Evolutionary conservation across 1,140 invertebrate genomes (phyloP), one percentile per base, ranked within the genome.

Genomic region (Aphelenchoides avenae): DNA sequence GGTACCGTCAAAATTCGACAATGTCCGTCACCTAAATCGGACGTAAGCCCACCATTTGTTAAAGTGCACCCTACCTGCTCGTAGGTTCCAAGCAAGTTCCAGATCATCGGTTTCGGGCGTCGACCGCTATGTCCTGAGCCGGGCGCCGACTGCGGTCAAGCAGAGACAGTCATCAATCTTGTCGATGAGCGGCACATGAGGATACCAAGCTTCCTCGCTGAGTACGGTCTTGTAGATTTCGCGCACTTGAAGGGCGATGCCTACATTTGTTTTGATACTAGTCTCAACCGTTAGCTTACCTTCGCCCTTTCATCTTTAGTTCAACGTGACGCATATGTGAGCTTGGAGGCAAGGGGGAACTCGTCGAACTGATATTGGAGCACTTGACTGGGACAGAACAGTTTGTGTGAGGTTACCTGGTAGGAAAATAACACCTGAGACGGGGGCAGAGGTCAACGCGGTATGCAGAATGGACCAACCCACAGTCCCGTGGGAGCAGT

Each of bases 101-200:
- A 87, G 89, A 0, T 91, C 92, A 73, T 96, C 92, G 85, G 91
- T 95, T 36, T 88, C 85, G 31, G 89, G 87, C 74, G 89, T 93
- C 13, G 94, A 85, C n/a, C 86, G 34, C 50, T 96, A 79, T 1
- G 87, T 85, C 64, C 85, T 82, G 2, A 96, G 79, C 47, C 84
- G 81, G 59, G 85, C 83, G 0, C 88, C 88, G 1, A 83, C 82
- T 2, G 95, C 72, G 60, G 84, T 81, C 0, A n/a, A n/a, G n/a
- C n/a, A n/a, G n/a, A n/a, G n/a, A n/a, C n/a, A n/a, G n/a, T n/a
- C n/a, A n/a, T n/a, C n/a, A n/a, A n/a, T n/a, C n/a, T n/a, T n/a
- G n/a, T n/a, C n/a, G n/a, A n/a, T n/a, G n/a, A n/a, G n/a, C n/a
- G n/a, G n/a, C n/a, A n/a, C n/a, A n/a, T n/a, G n/a, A n/a, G n/a